These are phyloP conservation scores for Drosophila ironensis DNA, from an alignment of 1,140 invertebrate genomes.

Conservation along the genomic window DNA sequence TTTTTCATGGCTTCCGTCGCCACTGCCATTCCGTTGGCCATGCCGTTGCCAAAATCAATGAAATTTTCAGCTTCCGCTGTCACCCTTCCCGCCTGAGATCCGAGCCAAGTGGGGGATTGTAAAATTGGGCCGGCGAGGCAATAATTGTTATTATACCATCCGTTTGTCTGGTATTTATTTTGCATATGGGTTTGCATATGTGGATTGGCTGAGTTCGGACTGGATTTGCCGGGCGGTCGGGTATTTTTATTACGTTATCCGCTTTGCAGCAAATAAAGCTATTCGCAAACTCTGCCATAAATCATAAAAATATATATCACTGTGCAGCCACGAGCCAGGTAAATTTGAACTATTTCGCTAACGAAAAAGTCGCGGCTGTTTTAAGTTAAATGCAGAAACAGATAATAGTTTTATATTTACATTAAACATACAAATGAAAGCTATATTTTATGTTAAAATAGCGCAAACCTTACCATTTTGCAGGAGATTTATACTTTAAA, in stretches of 20 bases:
- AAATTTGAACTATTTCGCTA: not conserved
- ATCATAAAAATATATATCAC: not conserved
- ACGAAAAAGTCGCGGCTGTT: too few species aligned
- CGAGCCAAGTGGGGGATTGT: slow-evolving; percentile 30
- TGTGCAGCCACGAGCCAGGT: too few species aligned
- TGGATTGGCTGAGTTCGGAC: slow-evolving; percentile 8
- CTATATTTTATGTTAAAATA: too few species aligned
- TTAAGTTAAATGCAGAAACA: too few species aligned
- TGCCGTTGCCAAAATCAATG: slow-evolving; percentile 72
- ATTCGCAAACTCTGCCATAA: too few species aligned
- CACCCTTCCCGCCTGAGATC: slow-evolving; percentile 17
- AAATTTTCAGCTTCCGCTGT: slow-evolving; percentile 67
- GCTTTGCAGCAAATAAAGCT: not conserved
- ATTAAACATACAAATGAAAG: too few species aligned
- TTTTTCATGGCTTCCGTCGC: slow-evolving; percentile 57
- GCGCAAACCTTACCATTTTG: too few species aligned
- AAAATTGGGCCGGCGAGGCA: slow-evolving; percentile 64
- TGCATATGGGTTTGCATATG: slow-evolving; percentile 62
- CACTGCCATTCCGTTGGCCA: slow-evolving; percentile 20
- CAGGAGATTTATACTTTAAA: too few species aligned
- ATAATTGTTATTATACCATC: slow-evolving; percentile 79
- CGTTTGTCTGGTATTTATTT: slow-evolving; percentile 73
- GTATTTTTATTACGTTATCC: not conserved
- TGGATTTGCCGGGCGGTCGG: not conserved
- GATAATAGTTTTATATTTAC: too few species aligned